Percentiles rank a stretch among this genome's conserved stretches.
These are phyloP conservation scores for Antheraea pernyi DNA, from an alignment of 1,140 invertebrate genomes.

Conservation along the genomic window DNA sequence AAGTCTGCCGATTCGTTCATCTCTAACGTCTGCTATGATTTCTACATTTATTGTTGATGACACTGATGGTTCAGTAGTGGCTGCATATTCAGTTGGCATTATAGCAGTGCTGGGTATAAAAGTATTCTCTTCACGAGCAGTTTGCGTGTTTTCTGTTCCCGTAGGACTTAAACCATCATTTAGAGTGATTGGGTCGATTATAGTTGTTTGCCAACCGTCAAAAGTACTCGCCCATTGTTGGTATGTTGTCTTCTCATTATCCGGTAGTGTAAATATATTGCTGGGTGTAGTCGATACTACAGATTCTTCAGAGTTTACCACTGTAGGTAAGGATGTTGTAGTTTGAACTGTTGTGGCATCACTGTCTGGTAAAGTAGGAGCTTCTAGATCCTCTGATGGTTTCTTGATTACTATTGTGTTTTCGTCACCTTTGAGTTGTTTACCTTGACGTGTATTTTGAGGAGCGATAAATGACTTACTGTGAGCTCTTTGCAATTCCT, in stretches of 20 bases:
- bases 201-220: constrained; percentile 82
- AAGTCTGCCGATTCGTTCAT: constrained; percentile 51
- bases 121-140: constrained; percentile 17
- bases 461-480: constrained; percentile 74
- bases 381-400: constrained; percentile 65
- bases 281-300: constrained; percentile 46
- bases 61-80: constrained; percentile 40
- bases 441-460: constrained; percentile 61
- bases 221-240: constrained; percentile 61
- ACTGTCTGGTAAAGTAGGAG: constrained; percentile 46
- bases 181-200: constrained; percentile 85
- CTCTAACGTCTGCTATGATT: constrained; percentile 38
- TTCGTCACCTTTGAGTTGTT: constrained; percentile 61
- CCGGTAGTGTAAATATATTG: constrained; percentile 60
- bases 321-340: constrained; percentile 53
- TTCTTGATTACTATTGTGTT: constrained; percentile 47
- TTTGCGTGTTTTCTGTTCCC: constrained; percentile 30
- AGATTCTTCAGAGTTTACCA: constrained; percentile 38
- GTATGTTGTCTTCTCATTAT: constrained; percentile 57
- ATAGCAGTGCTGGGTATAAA: constrained; percentile 32
- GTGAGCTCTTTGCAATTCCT: constrained; percentile 76
- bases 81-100: constrained; percentile 30
- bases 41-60: constrained; percentile 51
- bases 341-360: constrained; percentile 43
- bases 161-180: constrained; percentile 82